Conservation (phyloP, 2,888 invertebrate species). For the Ferdinandea cuprea region DNA sequence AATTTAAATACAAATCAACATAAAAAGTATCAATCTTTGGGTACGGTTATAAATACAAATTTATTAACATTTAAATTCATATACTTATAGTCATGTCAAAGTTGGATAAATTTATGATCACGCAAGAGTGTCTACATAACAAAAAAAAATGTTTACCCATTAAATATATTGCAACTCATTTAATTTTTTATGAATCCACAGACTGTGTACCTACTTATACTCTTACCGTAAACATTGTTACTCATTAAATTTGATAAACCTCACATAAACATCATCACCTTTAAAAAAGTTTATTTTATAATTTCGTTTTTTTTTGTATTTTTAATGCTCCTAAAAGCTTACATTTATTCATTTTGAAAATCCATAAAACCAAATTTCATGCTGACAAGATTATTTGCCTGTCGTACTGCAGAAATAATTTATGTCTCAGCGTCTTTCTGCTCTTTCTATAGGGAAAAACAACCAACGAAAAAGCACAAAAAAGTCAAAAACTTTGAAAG, state of each 20-base stretch:
- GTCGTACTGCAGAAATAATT: conserved; percentile 32
- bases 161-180: not conserved
- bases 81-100: too few species aligned
- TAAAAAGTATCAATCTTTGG: too few species aligned
- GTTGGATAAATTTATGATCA: too few species aligned
- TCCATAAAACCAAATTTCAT: conserved; percentile 29
- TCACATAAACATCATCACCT: conserved; percentile 9
- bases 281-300: conserved; percentile 3
- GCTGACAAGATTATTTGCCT: conserved; percentile 48
- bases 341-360: conserved; percentile 26
- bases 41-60: too few species aligned
- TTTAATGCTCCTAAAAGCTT: conserved; percentile 3
- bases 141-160: not conserved
- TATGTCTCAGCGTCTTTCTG: conserved; percentile 18
- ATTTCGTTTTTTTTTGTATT: not conserved
- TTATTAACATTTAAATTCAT: too few species aligned
- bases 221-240: not conserved
- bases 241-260: conserved; percentile 6
- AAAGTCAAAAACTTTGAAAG: conserved; percentile 35
- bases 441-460: not conserved
- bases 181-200: not conserved
- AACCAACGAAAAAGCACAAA: not conserved
- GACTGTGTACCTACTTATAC: not conserved
- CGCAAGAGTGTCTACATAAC: too few species aligned
- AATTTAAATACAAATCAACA: too few species aligned